Percentiles rank a stretch among this genome's conserved stretches.
Evolutionary conservation across 2,888 invertebrate species (phyloP).

Genomic region (Leucophora obtusa): DNA sequence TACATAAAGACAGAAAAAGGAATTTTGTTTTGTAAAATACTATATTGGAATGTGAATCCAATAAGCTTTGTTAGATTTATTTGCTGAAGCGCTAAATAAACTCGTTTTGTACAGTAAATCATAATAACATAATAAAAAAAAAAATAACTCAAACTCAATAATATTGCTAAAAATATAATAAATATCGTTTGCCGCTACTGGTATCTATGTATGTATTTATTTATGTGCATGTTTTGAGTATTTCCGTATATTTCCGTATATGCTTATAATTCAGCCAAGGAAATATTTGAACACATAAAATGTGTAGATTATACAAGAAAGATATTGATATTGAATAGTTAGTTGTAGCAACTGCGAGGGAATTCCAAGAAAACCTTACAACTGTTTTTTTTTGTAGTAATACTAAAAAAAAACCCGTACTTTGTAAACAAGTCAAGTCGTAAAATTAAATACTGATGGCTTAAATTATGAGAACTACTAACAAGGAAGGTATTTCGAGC

Average conservation of each 20-base stretch:
- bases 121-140: conserved; percentile 26
- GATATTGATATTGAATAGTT: conserved; percentile 26
- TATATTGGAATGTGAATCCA: conserved; percentile 45
- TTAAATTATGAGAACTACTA: too few relatives aligned
- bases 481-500: too few relatives aligned
- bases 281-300: conserved; percentile 30
- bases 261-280: conserved; percentile 4
- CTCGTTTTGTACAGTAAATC: conserved; percentile 52
- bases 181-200: not conserved
- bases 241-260: not conserved
- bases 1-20: not conserved
- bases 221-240: not conserved
- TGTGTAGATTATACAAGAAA: conserved; percentile 10
- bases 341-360: not conserved
- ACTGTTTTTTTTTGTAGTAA: not conserved
- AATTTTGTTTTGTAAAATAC: conserved; percentile 8
- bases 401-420: not conserved
- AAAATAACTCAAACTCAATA: conserved; percentile 6
- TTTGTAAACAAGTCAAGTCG: not conserved
- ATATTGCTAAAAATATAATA: conserved; percentile 23
- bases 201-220: too few relatives aligned
- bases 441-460: not conserved
- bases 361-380: not conserved
- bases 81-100: conserved; percentile 55
- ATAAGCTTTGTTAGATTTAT: conserved; percentile 55